phyloP scores from a whole-genome alignment of 2,113 vertebrate species.

The Zootoca vivipara region DNA sequence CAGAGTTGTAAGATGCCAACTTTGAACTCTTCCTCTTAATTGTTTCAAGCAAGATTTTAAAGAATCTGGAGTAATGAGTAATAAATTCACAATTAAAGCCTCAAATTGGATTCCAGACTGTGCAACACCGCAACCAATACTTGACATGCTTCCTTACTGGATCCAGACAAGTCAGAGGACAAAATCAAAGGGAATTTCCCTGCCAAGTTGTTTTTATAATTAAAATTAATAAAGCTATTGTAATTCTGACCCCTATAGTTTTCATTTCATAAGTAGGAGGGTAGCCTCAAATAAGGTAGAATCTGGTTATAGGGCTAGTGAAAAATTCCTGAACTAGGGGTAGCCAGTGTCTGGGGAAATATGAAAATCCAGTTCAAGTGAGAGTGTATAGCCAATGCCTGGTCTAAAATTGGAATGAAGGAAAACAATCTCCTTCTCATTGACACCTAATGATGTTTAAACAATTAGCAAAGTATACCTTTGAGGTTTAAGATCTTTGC shows the following conservation, averaged over 20 bases:
- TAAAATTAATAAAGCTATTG: neutral
- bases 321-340: neutral
- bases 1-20: slow-evolving; percentile 79
- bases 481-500: neutral
- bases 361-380: neutral
- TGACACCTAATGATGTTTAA: neutral
- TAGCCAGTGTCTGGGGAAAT: neutral
- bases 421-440: neutral
- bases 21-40: slow-evolving; percentile 86
- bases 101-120: neutral
- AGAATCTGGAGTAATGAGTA: slow-evolving; percentile 79
- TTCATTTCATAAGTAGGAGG: neutral
- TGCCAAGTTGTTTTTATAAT: neutral
- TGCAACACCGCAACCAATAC: neutral
- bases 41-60: slow-evolving; percentile 84
- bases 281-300: neutral
- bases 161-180: neutral
- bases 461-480: neutral
- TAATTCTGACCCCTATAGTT: neutral
- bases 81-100: neutral
- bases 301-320: neutral
- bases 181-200: neutral
- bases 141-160: neutral
- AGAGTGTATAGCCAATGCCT: neutral
- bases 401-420: neutral